A percentile compares a stretch with the other conserved stretches of the same genome.
Conservation (phyloP, 2,113 vertebrate species). For the Gasterosteus nipponicus region DNA sequence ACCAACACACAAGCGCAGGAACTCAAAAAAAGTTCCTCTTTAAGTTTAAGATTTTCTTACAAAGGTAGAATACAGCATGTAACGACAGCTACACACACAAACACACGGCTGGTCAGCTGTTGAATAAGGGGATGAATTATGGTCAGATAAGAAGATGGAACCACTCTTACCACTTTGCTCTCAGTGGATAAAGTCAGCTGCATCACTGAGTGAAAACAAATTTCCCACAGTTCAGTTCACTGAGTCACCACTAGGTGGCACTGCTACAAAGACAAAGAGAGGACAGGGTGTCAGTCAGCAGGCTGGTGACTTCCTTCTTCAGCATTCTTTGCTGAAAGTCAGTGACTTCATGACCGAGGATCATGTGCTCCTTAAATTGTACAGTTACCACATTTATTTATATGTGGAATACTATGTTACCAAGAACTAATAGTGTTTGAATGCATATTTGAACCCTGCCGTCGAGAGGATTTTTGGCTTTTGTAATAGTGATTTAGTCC, state of each 20-base stretch:
- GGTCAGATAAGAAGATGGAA: no score
- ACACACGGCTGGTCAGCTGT: not conserved
- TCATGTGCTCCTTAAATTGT: not conserved
- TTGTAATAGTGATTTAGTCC: not conserved
- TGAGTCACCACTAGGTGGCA: conserved; percentile 48
- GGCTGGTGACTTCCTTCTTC: conserved; percentile 8
- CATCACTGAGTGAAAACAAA: no score
- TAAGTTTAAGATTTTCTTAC: not conserved
- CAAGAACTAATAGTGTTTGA: not conserved
- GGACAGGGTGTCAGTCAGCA: not conserved
- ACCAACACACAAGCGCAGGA: not conserved
- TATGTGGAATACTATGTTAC: not conserved
- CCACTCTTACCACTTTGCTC: no score
- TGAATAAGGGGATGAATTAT: no score
- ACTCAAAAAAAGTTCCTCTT: not conserved
- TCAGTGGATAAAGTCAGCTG: no score
- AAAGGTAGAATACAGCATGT: not conserved
- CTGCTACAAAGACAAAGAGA: conserved; percentile 38
- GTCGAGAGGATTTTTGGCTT: not conserved
- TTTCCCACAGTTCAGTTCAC: conserved; percentile 24
- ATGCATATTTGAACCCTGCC: not conserved
- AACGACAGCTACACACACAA: not conserved
- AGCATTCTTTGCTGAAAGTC: not conserved
- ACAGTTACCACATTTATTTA: not conserved
- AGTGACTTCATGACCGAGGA: not conserved